Evolutionary conservation across 2,113 vertebrate genomes (phyloP).

Genomic region (Gasterosteus nipponicus): DNA sequence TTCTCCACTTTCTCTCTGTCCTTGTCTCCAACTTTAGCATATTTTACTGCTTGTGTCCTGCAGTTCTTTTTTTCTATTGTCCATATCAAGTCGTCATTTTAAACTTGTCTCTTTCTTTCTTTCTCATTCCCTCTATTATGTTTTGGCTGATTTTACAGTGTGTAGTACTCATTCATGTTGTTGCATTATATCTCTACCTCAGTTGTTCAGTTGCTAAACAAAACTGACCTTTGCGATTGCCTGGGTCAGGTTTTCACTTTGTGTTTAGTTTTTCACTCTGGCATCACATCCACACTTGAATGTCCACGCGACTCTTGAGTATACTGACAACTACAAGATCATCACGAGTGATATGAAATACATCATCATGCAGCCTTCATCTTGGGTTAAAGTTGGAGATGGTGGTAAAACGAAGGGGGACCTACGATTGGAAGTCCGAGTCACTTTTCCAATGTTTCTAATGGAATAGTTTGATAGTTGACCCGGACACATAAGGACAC

Average conservation of each 20-base stretch:
- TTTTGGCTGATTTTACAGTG: neutral
- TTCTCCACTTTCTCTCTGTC: slow-evolving; percentile 53
- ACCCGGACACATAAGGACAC: no score
- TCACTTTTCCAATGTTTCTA: neutral
- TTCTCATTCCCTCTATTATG: slow-evolving; percentile 5
- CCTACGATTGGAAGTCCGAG: neutral
- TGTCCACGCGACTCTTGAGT: neutral
- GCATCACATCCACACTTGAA: neutral
- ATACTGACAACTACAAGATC: neutral
- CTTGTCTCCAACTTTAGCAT: slow-evolving; percentile 19
- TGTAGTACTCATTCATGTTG: neutral
- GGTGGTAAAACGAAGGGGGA: neutral
- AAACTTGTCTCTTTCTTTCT: slow-evolving; percentile 8
- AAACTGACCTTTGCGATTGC: slow-evolving; percentile 1
- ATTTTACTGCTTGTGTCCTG: slow-evolving; percentile 9
- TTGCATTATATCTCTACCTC: neutral
- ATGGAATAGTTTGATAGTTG: neutral
- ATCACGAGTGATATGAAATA: neutral
- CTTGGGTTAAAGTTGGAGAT: neutral
- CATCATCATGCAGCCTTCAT: neutral
- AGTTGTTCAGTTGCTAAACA: slow-evolving; percentile 2
- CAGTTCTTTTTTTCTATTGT: neutral
- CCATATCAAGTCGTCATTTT: neutral
- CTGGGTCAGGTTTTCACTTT: neutral
- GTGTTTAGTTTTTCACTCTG: neutral